A percentile compares a stretch with the other conserved stretches of the same genome.
These are phyloP conservation scores for Myathropa florea DNA, from an alignment of 2,888 invertebrate species.

Conservation along the genomic window DNA sequence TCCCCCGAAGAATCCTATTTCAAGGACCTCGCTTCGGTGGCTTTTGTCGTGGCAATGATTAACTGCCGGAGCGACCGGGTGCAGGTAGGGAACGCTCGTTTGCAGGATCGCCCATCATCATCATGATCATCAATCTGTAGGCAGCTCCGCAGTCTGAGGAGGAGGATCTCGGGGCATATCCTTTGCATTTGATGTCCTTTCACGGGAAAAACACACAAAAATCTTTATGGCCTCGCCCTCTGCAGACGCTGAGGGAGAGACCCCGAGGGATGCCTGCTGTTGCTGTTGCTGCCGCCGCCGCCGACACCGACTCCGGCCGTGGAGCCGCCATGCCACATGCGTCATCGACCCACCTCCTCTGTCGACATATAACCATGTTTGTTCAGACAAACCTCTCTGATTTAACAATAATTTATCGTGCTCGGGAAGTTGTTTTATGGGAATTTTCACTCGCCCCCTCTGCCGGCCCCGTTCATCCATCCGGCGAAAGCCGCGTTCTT, in stretches of 20 bases:
- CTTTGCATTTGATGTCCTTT: conserved; percentile 59
- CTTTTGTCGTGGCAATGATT: conserved; percentile 61
- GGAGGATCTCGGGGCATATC: conserved; percentile 46
- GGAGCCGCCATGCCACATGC: conserved; percentile 61
- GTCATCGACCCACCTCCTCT: conserved; percentile 56
- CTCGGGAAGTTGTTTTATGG: conserved; percentile 48
- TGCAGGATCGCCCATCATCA: conserved; percentile 20
- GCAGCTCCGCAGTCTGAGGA: conserved; percentile 15
- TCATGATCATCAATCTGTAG: conserved; percentile 12
- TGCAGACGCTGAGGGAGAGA: neutral
- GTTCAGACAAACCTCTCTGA: conserved; percentile 67
- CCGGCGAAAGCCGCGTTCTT: conserved; percentile 52
- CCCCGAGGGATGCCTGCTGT: conserved; percentile 47
- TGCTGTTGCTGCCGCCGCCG: conserved; percentile 1
- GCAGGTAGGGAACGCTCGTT: conserved; percentile 21
- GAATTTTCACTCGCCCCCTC: conserved; percentile 21
- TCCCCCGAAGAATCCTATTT: conserved; percentile 52
- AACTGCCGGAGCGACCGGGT: conserved; percentile 12
- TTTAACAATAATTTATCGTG: conserved; percentile 65
- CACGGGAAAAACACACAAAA: conserved; percentile 65
- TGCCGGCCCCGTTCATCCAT: neutral
- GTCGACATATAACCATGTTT: conserved; percentile 42
- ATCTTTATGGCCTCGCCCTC: conserved; percentile 63
- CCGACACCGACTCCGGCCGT: conserved; percentile 11
- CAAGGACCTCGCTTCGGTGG: conserved; percentile 62